These are phyloP conservation scores for Drosophila vallismaia DNA, from an alignment of 2,888 invertebrate genomes.

Conservation along the genomic window DNA sequence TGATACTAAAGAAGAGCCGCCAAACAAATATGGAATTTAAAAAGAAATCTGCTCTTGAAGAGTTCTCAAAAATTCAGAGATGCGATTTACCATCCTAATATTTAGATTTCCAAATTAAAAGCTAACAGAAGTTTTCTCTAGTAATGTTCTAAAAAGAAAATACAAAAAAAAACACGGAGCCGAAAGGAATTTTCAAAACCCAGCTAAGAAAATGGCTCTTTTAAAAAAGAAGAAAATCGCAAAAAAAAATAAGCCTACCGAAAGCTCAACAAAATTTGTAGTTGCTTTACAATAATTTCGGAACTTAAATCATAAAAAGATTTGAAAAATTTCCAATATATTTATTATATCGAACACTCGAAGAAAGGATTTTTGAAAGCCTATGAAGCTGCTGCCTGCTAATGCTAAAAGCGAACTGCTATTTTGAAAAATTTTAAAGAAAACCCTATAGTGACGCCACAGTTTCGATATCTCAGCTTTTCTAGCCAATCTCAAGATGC, in stretches of 20 bases:
- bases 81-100: neutral
- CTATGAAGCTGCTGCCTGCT: too few relatives aligned
- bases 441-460: neutral
- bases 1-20: too few relatives aligned
- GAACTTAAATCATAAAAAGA: neutral
- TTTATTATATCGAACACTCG: too few relatives aligned
- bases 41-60: too few relatives aligned
- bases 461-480: neutral
- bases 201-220: neutral
- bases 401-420: neutral
- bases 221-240: neutral
- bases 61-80: too few relatives aligned
- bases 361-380: too few relatives aligned
- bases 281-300: neutral
- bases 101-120: neutral
- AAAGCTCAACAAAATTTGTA: neutral
- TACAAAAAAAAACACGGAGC: neutral
- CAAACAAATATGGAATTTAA: neutral
- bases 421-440: neutral
- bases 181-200: too few relatives aligned
- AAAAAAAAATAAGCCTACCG: neutral
- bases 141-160: neutral
- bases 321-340: neutral
- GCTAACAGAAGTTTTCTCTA: neutral
- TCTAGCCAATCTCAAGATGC: neutral